These are phyloP conservation scores for cat (Felis catus) DNA, from an alignment of 2,113 vertebrate species.

Conservation along the genomic window DNA sequence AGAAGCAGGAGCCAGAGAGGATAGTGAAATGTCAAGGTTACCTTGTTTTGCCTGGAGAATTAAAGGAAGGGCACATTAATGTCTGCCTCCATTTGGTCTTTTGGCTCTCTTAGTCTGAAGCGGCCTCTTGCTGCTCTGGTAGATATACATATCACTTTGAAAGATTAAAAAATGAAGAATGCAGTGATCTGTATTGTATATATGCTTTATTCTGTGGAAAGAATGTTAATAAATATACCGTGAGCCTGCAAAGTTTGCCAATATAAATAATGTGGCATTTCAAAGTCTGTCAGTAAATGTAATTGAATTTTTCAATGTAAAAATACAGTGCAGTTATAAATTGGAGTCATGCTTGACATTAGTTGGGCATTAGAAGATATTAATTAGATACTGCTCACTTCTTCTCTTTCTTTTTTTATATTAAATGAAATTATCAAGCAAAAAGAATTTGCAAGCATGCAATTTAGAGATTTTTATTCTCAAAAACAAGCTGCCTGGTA, in stretches of 20 bases:
- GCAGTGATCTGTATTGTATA: conserved; percentile 85
- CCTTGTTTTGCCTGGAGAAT: conserved; percentile 80
- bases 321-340: conserved; percentile 85
- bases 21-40: conserved; percentile 85
- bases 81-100: conserved; percentile 75
- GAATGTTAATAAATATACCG: conserved; percentile 86
- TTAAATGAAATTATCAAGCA: conserved; percentile 82
- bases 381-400: conserved; percentile 84
- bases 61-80: conserved; percentile 78
- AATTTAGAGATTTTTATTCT: conserved; percentile 83
- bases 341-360: conserved; percentile 84
- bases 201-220: conserved; percentile 82
- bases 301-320: conserved; percentile 88
- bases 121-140: conserved; percentile 61
- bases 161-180: conserved; percentile 86
- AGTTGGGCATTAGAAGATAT: conserved; percentile 85
- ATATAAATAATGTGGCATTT: conserved; percentile 87
- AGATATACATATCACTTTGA: conserved; percentile 83
- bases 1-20: background rate
- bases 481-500: conserved; percentile 80
- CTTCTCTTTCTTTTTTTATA: conserved; percentile 73
- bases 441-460: conserved; percentile 79
- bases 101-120: conserved; percentile 72
- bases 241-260: conserved; percentile 83
- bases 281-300: conserved; percentile 86